phyloP scores from a whole-genome alignment of 2,888 invertebrate species.

The Gari tellinella region DNA sequence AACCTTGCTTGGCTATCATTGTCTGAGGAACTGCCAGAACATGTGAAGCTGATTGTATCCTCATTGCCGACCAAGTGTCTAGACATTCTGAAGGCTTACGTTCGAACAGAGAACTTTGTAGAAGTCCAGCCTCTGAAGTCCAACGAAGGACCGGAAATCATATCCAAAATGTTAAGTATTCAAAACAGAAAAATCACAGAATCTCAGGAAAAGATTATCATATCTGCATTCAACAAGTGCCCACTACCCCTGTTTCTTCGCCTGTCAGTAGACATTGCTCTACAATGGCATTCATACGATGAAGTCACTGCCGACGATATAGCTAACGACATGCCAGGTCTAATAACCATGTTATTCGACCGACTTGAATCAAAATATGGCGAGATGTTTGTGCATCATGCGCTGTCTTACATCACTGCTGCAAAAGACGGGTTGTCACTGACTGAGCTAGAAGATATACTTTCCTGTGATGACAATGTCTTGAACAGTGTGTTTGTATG shows the following conservation, averaged over 20 bases:
- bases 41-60: constrained; percentile 73
- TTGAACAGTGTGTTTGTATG: constrained; percentile 69
- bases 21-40: constrained; percentile 59
- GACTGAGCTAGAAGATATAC: constrained; percentile 76
- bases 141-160: constrained; percentile 64
- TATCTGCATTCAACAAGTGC: constrained; percentile 67
- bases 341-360: constrained; percentile 74
- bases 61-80: constrained; percentile 69
- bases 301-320: constrained; percentile 49
- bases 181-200: constrained; percentile 66
- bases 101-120: constrained; percentile 49
- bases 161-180: constrained; percentile 66
- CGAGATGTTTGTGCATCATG: constrained; percentile 66
- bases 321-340: constrained; percentile 67
- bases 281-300: constrained; percentile 73
- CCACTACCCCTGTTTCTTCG: constrained; percentile 76
- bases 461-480: constrained; percentile 76
- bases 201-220: constrained; percentile 63
- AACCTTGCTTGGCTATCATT: constrained; percentile 74
- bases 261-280: constrained; percentile 70
- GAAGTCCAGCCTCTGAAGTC: constrained; percentile 63
- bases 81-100: constrained; percentile 61
- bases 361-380: constrained; percentile 72
- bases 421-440: constrained; percentile 72
- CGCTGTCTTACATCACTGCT: constrained; percentile 75